Evolutionary conservation across 2,113 vertebrate species (phyloP), one percentile per base, ranked within the genome.

Genomic region (Perognathus longimembris): DNA sequence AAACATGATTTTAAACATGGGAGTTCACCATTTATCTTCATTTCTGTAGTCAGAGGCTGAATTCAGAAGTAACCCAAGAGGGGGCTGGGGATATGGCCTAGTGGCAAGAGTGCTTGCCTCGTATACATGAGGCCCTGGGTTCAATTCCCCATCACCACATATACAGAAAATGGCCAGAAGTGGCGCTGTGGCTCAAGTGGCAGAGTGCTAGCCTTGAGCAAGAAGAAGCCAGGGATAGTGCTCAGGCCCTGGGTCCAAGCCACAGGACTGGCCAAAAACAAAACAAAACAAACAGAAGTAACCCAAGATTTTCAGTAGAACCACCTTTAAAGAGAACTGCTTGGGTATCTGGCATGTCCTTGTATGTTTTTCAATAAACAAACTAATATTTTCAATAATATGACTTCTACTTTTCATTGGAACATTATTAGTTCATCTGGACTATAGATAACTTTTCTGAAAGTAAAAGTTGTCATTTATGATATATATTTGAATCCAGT

Each of bases 11-110:
- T n/a, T n/a, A n/a, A n/a, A n/a, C n/a, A n/a, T n/a, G 17, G 54
- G 1, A 61, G 5, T 11, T 36, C 2, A 88, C 32, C 30, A 90
- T 84, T 90, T 81, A 54, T 97, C 86, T 94, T 95, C 88, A 95
- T 94, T 92, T 94, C 45, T 84, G 57, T 78, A 38, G 3, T 88
- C 57, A 95, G 54, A 81, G 69, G 34, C 21, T 88, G 75, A 90
- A 88, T 93, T 92, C 66, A 93, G n/a, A 45, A 84, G 38, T 87
- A 77, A 90, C 67, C 66, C 36, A 88, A 64, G 80, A 40, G n/a
- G n/a, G n/a, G n/a, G n/a, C n/a, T n/a, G n/a, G n/a, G n/a, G n/a
- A n/a, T n/a, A n/a, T n/a, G n/a, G n/a, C n/a, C n/a, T n/a, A n/a
- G n/a, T n/a, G n/a, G n/a, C n/a, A n/a, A n/a, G n/a, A n/a, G n/a